phyloP scores from a whole-genome alignment of 2,888 invertebrate species.

The Chydorus sphaericus region DNA sequence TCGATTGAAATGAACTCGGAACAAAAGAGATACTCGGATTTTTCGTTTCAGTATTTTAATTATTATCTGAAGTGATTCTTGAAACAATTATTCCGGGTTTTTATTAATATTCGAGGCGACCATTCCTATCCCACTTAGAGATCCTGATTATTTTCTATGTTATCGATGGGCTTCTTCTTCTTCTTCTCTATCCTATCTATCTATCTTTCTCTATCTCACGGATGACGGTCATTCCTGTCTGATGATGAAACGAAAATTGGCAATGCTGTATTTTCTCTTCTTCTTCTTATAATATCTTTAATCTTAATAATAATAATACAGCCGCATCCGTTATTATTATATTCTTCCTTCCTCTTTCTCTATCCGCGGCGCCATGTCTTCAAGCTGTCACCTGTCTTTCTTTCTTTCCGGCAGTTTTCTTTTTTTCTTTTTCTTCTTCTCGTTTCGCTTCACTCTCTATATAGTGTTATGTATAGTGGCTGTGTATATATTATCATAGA shows the following conservation, averaged over 20 bases:
- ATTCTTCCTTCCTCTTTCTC: background rate
- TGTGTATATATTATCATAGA: too few species aligned
- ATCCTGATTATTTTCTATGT: too few species aligned
- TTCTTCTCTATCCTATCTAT: too few species aligned
- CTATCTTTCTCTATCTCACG: too few species aligned
- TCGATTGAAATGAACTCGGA: too few species aligned
- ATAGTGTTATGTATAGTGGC: too few species aligned
- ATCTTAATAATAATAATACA: background rate
- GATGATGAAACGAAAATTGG: background rate
- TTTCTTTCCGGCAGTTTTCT: background rate
- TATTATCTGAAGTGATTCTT: too few species aligned
- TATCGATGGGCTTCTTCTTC: too few species aligned
- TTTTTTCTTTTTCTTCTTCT: background rate
- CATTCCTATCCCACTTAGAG: background rate
- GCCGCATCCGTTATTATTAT: background rate
- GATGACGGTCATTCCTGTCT: background rate
- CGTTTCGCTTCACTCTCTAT: background rate
- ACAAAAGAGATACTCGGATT: too few species aligned
- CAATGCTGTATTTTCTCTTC: background rate
- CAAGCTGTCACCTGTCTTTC: background rate
- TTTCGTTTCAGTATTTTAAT: background rate
- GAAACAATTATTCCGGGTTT: too few species aligned
- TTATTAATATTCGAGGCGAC: too few species aligned
- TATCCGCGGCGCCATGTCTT: background rate
- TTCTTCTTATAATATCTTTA: slow-evolving; percentile 2